These are phyloP conservation scores for Carpatolechia fugitivella DNA, from an alignment of 2,888 invertebrate genomes.

Conservation along the genomic window DNA sequence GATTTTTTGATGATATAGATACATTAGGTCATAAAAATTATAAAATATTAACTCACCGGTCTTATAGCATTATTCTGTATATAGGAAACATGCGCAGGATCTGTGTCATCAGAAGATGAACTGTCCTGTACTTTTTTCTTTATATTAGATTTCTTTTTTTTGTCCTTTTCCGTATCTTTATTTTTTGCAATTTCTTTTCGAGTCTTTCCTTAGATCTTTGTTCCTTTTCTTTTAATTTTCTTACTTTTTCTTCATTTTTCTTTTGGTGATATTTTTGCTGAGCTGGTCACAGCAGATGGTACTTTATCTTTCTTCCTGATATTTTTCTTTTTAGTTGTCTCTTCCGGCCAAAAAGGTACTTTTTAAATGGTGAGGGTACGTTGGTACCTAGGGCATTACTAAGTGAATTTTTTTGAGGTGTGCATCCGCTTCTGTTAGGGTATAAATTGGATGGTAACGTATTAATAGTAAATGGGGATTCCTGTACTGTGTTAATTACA, in stretches of 20 bases:
- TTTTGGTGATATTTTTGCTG: constrained; percentile 10
- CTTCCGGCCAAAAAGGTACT: constrained; percentile 13
- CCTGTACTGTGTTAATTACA: no score
- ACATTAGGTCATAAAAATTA: no score
- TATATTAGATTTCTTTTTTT: neutral
- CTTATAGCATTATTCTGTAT: no score
- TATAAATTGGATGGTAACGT: no score
- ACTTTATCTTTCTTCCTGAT: constrained; percentile 8
- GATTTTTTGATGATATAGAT: no score
- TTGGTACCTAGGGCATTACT: neutral
- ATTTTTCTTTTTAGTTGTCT: constrained; percentile 14
- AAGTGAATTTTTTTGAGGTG: no score
- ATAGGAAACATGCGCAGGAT: no score
- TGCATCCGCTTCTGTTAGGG: no score
- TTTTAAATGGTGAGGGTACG: constrained; percentile 6
- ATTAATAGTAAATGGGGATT: no score
- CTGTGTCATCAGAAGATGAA: no score
- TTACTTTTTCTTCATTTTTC: constrained; percentile 10
- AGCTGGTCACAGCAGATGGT: constrained; percentile 11
- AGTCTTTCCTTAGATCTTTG: constrained; percentile 10
- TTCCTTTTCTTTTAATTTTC: constrained; percentile 5
- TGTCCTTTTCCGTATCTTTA: neutral
- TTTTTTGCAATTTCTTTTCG: neutral
- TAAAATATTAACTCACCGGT: no score
- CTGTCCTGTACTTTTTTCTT: neutral